phyloP scores from a whole-genome alignment of 1,140 invertebrate genomes.

The Apocrypta bakeri region DNA sequence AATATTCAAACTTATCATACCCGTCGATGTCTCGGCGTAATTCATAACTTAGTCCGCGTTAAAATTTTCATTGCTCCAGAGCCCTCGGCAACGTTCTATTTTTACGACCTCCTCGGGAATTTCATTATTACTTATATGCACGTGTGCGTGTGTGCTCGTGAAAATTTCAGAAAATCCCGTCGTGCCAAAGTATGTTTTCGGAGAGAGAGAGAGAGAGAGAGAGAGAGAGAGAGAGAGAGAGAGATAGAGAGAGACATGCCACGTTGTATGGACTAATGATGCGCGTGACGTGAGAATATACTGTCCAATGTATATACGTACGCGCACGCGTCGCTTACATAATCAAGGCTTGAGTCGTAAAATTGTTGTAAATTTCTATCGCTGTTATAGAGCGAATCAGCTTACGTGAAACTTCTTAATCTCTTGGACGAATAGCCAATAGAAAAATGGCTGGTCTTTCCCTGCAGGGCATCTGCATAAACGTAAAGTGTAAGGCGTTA shows the following conservation, averaged over 20 bases:
- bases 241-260: no score
- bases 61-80: slow-evolving; percentile 37
- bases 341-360: background rate
- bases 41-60: slow-evolving; percentile 44
- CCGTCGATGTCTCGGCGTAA: background rate
- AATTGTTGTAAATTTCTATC: background rate
- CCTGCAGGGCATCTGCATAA: background rate
- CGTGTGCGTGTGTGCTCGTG: background rate
- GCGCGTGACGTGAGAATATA: no score
- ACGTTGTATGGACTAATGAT: no score
- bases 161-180: slow-evolving; percentile 34
- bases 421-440: background rate
- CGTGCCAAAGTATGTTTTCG: background rate
- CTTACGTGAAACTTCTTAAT: background rate
- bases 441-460: background rate
- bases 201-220: no score
- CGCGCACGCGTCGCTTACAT: no score
- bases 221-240: no score
- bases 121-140: slow-evolving; percentile 15
- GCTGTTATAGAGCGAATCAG: no score
- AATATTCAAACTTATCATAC: slow-evolving; percentile 18
- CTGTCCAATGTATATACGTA: background rate
- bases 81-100: background rate
- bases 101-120: slow-evolving; percentile 20
- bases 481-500: background rate